Percentiles rank a stretch among this genome's conserved stretches.
Conservation (phyloP, 2,797 vertebrate species). For the Cheirogaleus major region DNA sequence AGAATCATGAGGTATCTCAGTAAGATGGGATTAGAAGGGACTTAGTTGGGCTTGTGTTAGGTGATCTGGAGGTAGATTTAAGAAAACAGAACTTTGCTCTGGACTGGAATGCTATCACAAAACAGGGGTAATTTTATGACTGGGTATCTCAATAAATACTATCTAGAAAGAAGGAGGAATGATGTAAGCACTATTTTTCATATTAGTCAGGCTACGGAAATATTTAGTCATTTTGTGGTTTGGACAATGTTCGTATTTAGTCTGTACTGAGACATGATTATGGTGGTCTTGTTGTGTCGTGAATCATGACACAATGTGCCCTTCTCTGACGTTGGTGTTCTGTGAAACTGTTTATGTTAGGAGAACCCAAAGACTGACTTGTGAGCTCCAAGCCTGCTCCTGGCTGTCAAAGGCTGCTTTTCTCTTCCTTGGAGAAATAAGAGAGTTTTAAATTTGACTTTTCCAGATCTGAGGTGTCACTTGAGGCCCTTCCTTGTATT, state of each 20-base stretch:
- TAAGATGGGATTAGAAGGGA: neutral
- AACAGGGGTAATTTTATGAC: neutral
- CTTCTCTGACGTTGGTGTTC: neutral
- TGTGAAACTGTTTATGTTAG: neutral
- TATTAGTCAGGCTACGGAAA: neutral
- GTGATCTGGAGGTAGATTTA: neutral
- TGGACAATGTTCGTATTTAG: neutral
- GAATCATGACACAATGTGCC: neutral
- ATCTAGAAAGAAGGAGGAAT: neutral
- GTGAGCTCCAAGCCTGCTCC: neutral
- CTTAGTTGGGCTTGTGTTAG: neutral
- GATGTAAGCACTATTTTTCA: neutral
- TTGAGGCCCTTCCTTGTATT: neutral
- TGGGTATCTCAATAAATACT: neutral
- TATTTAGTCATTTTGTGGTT: neutral
- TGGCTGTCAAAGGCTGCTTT: neutral
- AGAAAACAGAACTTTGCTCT: neutral
- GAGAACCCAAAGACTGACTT: neutral
- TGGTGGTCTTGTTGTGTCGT: neutral
- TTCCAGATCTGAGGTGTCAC: neutral
- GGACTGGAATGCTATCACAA: neutral
- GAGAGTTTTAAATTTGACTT: conserved; percentile 5
- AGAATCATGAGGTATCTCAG: neutral
- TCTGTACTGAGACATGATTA: neutral
- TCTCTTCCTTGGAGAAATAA: conserved; percentile 22